Evolutionary conservation across 2,888 invertebrate species (phyloP), one percentile per base, ranked within the genome.

Genomic region (Neocrepidodera transversa): DNA sequence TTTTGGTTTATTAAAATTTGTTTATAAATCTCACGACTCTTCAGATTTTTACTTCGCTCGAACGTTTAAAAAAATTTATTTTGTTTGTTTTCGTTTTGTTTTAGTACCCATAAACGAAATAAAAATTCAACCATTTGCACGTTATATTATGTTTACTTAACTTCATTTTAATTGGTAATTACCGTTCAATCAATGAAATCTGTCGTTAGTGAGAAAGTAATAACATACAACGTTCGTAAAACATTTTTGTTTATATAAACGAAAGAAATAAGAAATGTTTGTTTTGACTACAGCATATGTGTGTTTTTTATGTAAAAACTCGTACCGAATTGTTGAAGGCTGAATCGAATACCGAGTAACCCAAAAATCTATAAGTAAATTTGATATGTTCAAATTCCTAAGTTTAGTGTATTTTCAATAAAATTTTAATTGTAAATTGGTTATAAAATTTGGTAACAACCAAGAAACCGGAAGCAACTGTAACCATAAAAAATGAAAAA

Each of bases 221-320:
- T 14, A 11, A 10, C 10, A 20, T 13, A 43, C 23, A 43, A 43
- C 8, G 13, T 43, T 43, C n/a, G 30, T 36, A 43, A 43, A 43
- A 43, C 43, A 45, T 6, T 45, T 42, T 28, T 45, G 45, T 26
- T 45, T 45, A 28, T 14, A 11, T 45, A 26, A 45, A 8, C 45
- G 11, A 2, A 45, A 45, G 26, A 28, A 45, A 26, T 45, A 45
- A 38, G 45, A 45, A 14, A 28, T 45, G 45, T 45, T 45, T 45
- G 28, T 45, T 45, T 45, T 45, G 26, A 14, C 45, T 45, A 26
- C 14, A 23, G 14, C 45, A 45, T 45, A 45, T 45, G 45, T 28
- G 45, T 45, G 45, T 6, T 8, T 45, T 45, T 45, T 45, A 45
- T 26, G 45, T 42, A 42, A 42, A 42, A 42, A 42, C 42, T 6